These are phyloP conservation scores for Malacoctenus gilli DNA, from an alignment of 2,797 vertebrate genomes.

Conservation along the genomic window DNA sequence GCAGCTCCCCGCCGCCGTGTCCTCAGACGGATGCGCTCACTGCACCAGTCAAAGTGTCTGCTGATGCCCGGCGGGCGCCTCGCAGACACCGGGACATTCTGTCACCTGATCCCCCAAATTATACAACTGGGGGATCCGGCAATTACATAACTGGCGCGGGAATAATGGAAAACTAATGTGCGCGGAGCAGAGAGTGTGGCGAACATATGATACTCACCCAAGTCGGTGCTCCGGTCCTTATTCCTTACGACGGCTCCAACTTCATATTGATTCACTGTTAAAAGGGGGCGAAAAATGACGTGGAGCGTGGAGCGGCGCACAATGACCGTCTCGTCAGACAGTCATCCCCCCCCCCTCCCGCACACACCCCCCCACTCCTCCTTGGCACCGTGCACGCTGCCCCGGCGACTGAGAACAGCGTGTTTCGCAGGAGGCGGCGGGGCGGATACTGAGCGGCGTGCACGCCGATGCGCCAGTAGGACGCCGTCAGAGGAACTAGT, in stretches of 20 bases:
- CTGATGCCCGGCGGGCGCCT: constrained; percentile 18
- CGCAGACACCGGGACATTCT: constrained; percentile 2
- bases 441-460: constrained; percentile 21
- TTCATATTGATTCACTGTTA: constrained; percentile 3
- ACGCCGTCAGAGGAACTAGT: constrained; percentile 5
- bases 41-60: constrained; percentile 19
- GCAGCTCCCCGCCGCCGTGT: neutral
- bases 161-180: too few species aligned
- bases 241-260: constrained; percentile 3
- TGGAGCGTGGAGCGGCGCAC: neutral
- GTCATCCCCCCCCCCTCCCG: too few species aligned
- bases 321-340: neutral
- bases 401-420: constrained; percentile 4
- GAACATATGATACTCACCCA: constrained; percentile 42
- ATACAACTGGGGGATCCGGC: constrained; percentile 2
- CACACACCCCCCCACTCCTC: too few species aligned
- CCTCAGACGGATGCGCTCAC: constrained; percentile 12
- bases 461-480: constrained; percentile 20
- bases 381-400: constrained; percentile 7
- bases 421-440: constrained; percentile 9
- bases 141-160: neutral
- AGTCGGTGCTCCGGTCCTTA: constrained; percentile 5
- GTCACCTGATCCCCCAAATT: neutral
- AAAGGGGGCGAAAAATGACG: neutral
- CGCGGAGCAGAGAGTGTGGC: too few species aligned